Evolutionary conservation across 2,113 vertebrate species (phyloP).

Genomic region (Amphilophus citrinellus): DNA sequence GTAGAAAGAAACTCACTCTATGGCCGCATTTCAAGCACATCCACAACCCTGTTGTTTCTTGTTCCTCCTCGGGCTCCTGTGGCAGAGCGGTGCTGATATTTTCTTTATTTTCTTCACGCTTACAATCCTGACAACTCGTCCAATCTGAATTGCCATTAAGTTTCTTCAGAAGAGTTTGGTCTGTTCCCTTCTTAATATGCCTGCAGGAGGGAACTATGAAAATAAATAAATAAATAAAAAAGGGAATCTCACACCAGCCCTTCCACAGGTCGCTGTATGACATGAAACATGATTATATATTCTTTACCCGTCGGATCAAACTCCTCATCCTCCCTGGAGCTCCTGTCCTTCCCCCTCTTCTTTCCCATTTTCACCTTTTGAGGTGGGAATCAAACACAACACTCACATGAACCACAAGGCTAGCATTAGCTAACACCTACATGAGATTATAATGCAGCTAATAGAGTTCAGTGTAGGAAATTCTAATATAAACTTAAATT

Average conservation of each 20-base stretch:
- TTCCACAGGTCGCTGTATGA: neutral
- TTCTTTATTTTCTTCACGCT: conserved; percentile 68
- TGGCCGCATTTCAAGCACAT: conserved; percentile 96
- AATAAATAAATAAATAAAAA: neutral
- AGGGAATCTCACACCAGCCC: neutral
- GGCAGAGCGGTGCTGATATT: conserved; percentile 57
- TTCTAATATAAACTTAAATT: neutral
- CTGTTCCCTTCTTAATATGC: conserved; percentile 90
- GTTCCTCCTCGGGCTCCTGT: conserved; percentile 77
- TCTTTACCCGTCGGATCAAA: conserved; percentile 73
- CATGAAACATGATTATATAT: neutral
- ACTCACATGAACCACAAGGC: neutral
- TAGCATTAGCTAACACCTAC: neutral
- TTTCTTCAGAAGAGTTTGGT: conserved; percentile 88
- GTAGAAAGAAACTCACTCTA: conserved; percentile 80
- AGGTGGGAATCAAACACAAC: neutral
- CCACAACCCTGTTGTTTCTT: conserved; percentile 84
- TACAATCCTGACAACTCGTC: conserved; percentile 90
- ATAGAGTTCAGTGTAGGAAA: neutral
- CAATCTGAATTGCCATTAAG: conserved; percentile 80
- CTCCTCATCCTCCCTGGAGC: conserved; percentile 62
- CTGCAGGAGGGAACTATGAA: conserved; percentile 84
- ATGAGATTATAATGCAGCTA: neutral
- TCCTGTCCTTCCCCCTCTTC: conserved; percentile 75
- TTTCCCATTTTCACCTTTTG: conserved; percentile 77